These are phyloP conservation scores for Luffia ferchaultella DNA, from an alignment of 2,888 invertebrate species.

Conservation along the genomic window DNA sequence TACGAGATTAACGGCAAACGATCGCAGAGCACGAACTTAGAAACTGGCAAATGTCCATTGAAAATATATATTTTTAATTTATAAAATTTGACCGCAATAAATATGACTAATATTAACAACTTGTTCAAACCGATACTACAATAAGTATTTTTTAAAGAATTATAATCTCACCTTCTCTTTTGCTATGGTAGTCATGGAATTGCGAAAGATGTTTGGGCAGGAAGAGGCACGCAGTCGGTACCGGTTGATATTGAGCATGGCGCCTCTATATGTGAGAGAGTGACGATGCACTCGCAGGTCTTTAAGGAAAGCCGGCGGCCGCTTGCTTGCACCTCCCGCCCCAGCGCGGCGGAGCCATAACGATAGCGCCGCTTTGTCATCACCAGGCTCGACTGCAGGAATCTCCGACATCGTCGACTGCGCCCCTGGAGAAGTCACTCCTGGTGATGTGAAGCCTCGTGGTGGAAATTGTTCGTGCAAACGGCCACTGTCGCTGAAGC, in stretches of 20 bases:
- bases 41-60: no score
- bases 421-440: constrained; percentile 21
- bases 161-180: constrained; percentile 69
- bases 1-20: no score
- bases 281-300: constrained; percentile 79
- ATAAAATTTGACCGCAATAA: no score
- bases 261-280: constrained; percentile 84
- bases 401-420: constrained; percentile 32
- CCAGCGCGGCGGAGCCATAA: constrained; percentile 63
- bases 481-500: constrained; percentile 72
- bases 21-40: no score
- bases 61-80: no score
- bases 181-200: constrained; percentile 86
- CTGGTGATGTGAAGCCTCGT: constrained; percentile 31
- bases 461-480: constrained; percentile 49
- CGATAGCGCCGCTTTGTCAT: constrained; percentile 57
- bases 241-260: constrained; percentile 84
- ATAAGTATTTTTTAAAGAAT: not conserved
- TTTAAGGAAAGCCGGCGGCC: constrained; percentile 74
- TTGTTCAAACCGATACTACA: no score
- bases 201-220: constrained; percentile 89
- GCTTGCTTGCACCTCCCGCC: constrained; percentile 40
- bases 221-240: constrained; percentile 85
- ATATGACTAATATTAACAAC: no score
- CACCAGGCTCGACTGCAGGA: constrained; percentile 20